A percentile compares a stretch with the other conserved stretches of the same genome.
These are phyloP conservation scores for Rhinichthys klamathensis DNA, from an alignment of 2,113 vertebrate species.

Conservation along the genomic window DNA sequence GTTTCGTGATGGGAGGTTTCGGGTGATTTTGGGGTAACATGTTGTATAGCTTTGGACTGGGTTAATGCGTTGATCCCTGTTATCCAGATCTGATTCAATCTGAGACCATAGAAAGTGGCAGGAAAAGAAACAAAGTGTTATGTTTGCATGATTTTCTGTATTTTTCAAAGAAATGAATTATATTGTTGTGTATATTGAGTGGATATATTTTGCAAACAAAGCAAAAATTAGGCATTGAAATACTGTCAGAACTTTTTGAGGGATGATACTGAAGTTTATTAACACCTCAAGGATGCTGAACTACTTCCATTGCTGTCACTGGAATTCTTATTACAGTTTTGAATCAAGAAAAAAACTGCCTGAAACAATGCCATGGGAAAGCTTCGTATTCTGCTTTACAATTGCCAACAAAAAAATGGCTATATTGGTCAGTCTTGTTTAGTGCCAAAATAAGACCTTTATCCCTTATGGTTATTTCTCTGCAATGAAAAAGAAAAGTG, in stretches of 20 bases:
- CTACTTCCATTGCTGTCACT: conserved; percentile 52
- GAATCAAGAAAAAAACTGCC: not conserved
- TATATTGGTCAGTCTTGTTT: not conserved
- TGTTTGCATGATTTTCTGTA: conserved; percentile 84
- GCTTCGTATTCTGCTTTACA: conserved; percentile 36
- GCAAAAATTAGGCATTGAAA: conserved; percentile 66
- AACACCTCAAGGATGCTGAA: conserved; percentile 61
- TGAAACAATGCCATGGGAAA: conserved; percentile 35
- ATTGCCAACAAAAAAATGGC: not conserved
- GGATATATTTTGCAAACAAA: conserved; percentile 72
- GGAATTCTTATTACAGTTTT: conserved; percentile 23
- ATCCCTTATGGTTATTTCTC: not conserved
- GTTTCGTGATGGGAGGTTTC: conserved; percentile 25
- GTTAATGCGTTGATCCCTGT: conserved; percentile 68
- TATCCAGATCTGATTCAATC: conserved; percentile 68
- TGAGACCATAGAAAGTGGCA: conserved; percentile 70
- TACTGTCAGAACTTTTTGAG: conserved; percentile 64
- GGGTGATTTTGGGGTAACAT: conserved; percentile 12
- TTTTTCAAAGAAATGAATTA: conserved; percentile 76
- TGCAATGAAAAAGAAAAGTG: not conserved
- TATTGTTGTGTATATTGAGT: conserved; percentile 79
- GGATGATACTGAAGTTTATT: conserved; percentile 61
- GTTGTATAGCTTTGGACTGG: conserved; percentile 56
- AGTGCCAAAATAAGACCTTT: conserved; percentile 15
- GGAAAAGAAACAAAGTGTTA: conserved; percentile 72